Evolutionary conservation across 2,888 invertebrate genomes (phyloP).

Genomic region (Chydorus sphaericus): DNA sequence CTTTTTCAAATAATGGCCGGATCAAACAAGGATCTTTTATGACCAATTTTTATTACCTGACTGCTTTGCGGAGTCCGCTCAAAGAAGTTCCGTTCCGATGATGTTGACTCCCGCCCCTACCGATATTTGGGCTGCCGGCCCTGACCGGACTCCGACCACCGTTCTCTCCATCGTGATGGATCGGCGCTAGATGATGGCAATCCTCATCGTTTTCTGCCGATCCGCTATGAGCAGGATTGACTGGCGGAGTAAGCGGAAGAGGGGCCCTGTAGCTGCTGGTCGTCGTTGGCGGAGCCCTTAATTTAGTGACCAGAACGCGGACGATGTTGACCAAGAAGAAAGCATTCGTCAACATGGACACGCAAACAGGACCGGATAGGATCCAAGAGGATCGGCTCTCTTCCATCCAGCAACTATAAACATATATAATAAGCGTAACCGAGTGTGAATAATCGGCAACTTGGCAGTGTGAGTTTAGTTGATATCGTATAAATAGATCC

Average conservation of each 20-base stretch:
- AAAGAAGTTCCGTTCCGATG: neutral
- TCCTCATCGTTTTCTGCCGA: neutral
- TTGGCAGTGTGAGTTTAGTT: too few relatives aligned
- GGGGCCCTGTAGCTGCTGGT: neutral
- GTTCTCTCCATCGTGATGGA: neutral
- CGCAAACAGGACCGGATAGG: constrained; percentile 59
- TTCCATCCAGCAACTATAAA: constrained; percentile 60
- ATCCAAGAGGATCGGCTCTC: constrained; percentile 55
- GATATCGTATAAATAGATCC: too few relatives aligned
- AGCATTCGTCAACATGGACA: constrained; percentile 65
- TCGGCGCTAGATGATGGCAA: neutral
- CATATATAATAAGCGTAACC: too few relatives aligned
- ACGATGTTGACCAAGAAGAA: constrained; percentile 80
- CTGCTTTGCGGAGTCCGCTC: constrained; percentile 24
- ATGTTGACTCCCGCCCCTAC: too few relatives aligned
- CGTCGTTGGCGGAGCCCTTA: constrained; percentile 43
- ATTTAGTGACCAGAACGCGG: constrained; percentile 65
- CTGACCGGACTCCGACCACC: too few relatives aligned
- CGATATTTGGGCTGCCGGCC: too few relatives aligned
- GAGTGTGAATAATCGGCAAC: too few relatives aligned
- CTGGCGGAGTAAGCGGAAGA: constrained; percentile 23
- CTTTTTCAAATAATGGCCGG: too few relatives aligned
- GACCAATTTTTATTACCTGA: constrained; percentile 20
- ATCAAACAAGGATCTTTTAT: too few relatives aligned
- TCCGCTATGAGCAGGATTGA: constrained; percentile 32